These are phyloP conservation scores for Anoplophora glabripennis DNA, from an alignment of 1,140 invertebrate genomes.

Conservation along the genomic window DNA sequence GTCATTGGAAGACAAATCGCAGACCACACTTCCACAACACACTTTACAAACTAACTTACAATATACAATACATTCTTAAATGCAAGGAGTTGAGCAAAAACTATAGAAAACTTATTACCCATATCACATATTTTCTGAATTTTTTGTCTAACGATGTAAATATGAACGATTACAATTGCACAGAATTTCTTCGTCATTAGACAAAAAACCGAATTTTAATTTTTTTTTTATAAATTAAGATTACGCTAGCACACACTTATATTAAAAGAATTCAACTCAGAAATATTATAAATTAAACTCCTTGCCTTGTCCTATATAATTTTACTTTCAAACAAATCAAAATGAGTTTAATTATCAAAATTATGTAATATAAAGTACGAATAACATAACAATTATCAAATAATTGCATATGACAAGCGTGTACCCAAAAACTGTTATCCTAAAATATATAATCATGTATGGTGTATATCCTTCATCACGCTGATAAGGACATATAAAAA, in stretches of 20 bases:
- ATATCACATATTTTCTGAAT: slow-evolving; percentile 36
- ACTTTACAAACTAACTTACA: slow-evolving; percentile 40
- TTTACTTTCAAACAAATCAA: slow-evolving; percentile 4
- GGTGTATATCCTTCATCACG: not conserved
- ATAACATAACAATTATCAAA: too few relatives aligned
- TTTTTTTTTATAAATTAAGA: slow-evolving; percentile 16
- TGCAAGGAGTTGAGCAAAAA: slow-evolving; percentile 41
- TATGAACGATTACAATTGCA: slow-evolving; percentile 12
- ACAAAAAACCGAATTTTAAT: slow-evolving; percentile 21
- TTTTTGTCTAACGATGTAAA: slow-evolving; percentile 23
- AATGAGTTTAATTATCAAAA: not conserved
- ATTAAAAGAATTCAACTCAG: not conserved
- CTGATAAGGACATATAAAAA: not conserved
- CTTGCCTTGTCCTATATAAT: not conserved
- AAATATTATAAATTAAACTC: slow-evolving; percentile 6
- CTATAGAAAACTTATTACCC: slow-evolving; percentile 26
- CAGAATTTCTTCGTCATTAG: slow-evolving; percentile 12
- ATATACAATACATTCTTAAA: slow-evolving; percentile 35
- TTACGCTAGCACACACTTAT: slow-evolving; percentile 13
- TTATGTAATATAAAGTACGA: too few relatives aligned
- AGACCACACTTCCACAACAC: slow-evolving; percentile 43
- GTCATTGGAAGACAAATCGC: slow-evolving; percentile 43
- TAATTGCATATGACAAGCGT: too few relatives aligned
- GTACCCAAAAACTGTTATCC: not conserved
- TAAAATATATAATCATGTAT: not conserved